phyloP scores from a whole-genome alignment of 2,888 invertebrate genomes.

The Macaria liturata region DNA sequence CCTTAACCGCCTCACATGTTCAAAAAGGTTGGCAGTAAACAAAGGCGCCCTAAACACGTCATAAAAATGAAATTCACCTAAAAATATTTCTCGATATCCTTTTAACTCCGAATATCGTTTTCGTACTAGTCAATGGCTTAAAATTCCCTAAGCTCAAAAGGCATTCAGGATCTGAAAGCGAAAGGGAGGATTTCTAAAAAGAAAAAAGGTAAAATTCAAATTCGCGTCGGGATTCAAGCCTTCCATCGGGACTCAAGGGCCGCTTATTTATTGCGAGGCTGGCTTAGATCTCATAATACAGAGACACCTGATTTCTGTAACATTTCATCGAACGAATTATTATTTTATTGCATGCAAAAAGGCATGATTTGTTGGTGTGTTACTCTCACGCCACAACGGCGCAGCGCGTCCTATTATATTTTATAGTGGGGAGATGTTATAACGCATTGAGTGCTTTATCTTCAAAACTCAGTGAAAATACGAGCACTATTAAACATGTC shows the following conservation, averaged over 20 bases:
- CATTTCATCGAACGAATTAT: too few relatives aligned
- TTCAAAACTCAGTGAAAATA: too few relatives aligned
- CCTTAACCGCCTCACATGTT: background rate
- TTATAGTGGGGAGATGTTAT: too few relatives aligned
- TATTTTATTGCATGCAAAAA: too few relatives aligned
- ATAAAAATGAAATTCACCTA: constrained; percentile 22
- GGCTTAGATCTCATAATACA: too few relatives aligned
- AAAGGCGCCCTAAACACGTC: constrained; percentile 1
- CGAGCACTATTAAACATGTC: too few relatives aligned
- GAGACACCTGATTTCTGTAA: too few relatives aligned
- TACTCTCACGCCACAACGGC: too few relatives aligned
- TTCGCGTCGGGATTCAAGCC: constrained; percentile 46
- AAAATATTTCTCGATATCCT: constrained; percentile 22
- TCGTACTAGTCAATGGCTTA: constrained; percentile 31
- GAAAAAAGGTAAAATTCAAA: constrained; percentile 46
- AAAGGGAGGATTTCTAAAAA: constrained; percentile 29
- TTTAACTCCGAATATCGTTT: constrained; percentile 30
- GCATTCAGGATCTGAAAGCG: constrained; percentile 35
- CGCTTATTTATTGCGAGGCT: constrained; percentile 54
- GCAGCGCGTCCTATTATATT: too few relatives aligned
- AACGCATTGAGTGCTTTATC: too few relatives aligned
- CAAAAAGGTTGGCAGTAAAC: background rate
- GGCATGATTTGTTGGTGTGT: too few relatives aligned
- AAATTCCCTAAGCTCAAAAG: constrained; percentile 40
- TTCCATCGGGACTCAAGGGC: constrained; percentile 46